phyloP scores from a whole-genome alignment of 2,113 vertebrate species.

The Jaculus jaculus region DNA sequence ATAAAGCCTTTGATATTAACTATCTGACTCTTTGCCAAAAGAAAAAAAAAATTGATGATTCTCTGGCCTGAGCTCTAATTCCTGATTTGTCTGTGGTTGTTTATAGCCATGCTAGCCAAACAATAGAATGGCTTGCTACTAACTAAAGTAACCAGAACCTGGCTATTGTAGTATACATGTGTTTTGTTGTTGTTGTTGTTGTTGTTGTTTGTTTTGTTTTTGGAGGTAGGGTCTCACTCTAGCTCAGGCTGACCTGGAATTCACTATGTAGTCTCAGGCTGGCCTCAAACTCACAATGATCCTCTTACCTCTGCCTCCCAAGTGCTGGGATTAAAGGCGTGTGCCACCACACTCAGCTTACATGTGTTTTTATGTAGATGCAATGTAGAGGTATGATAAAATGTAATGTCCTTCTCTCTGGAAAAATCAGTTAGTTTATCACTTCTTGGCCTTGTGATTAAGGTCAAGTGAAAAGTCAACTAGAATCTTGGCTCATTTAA shows the following conservation, averaged over 20 bases:
- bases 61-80: neutral
- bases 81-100: neutral
- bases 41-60: neutral
- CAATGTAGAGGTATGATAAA: neutral
- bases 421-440: too few relatives aligned
- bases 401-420: slow-evolving; percentile 10
- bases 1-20: neutral
- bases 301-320: too few relatives aligned
- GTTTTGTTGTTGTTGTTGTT: too few relatives aligned
- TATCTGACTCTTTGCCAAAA: neutral
- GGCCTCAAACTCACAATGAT: too few relatives aligned
- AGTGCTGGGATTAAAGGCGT: too few relatives aligned
- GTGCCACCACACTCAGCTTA: too few relatives aligned
- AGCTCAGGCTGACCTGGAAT: too few relatives aligned
- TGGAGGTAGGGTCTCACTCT: too few relatives aligned
- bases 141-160: neutral
- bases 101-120: too few relatives aligned
- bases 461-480: neutral
- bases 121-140: neutral
- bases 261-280: too few relatives aligned
- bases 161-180: accelerated
- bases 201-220: too few relatives aligned
- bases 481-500: slow-evolving; percentile 19
- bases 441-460: too few relatives aligned
- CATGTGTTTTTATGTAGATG: neutral